Evolutionary conservation across 2,888 invertebrate genomes (phyloP), one percentile per base, ranked within the genome.

Genomic region (Spilosoma lubricipeda): DNA sequence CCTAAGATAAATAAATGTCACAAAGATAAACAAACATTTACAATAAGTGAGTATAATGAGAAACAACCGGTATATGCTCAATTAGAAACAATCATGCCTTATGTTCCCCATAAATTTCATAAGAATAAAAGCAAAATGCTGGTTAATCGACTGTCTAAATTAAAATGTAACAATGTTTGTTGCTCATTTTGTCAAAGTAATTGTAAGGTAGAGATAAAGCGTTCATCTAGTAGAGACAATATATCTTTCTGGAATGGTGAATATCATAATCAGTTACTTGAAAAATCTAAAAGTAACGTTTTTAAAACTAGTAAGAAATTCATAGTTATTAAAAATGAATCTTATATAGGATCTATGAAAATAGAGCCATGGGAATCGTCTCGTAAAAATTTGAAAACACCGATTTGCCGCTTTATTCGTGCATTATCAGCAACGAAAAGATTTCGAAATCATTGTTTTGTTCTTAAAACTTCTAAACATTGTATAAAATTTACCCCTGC

Each of bases 81-180:
- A 76, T 83, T 89, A 85, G 73, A 87, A 80, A 90, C 87, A 3
- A 85, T 90, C 65, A 78, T 88, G 68, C 88, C 89, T 18, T 90
- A 87, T 78, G 78, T 71, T 69, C 85, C 90, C 3, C 30, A 52
- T 42, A 67, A 63, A 42, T 72, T 72, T 59, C 27, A 30, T 67
- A 59, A 42, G 42, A 27, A 33, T 15, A 67, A 72, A n/a, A 72
- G 72, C 59, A 59, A 39, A 42, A 67, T 56, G 2, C 30, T 72
- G 23, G 67, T 67, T 11, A 15, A 42, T 42, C 27, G 9, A 42
- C 23, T 20, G 13, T 30, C 66, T 52, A 36, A n/a, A 66, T 11
- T n/a, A 56, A 71, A 23, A 23, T 48, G 30, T 56, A 27, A 42
- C 18, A 27, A 56, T 39, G 8, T 20, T 56, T 66, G 52, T 52